Evolutionary conservation across 2,888 invertebrate genomes (phyloP), one percentile per base, ranked within the genome.

Genomic region (Conistra vaccinii): DNA sequence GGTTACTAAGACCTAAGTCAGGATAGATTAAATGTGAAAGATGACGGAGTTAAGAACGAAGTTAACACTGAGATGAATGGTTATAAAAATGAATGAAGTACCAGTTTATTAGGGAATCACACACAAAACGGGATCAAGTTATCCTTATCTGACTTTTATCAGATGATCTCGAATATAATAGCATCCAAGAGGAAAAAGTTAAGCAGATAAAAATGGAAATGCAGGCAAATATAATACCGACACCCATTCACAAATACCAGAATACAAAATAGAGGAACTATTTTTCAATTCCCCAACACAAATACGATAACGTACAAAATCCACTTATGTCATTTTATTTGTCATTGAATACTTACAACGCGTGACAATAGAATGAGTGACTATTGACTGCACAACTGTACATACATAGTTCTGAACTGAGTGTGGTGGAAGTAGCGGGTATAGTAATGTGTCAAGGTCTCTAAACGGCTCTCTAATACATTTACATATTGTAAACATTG

Each of bases 281-380:
- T 67, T 66, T 76, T 77, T 75, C 68, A 82, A 82, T 78, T 67
- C 63, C 32, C 66, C 29, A 57, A 66, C 58, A 84, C 51, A 71
- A 75, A 76, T 29, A 71, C 70, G 57, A 67, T 73, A 74, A 32
- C 69, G 76, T 74, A 81, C 39, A 66, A 76, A 86, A 85, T 88
- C 80, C 86, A 87, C 86, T 87, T 86, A 86, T 81, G 80, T 76
- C 73, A 81, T 81, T 81, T 85, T 81, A 73, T 84, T 81, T 80
- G 85, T 80, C 83, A 87, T 81, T 86, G 86, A 81, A 80, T 69
- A 78, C 74, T 68, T 74, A 69, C 14, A 42, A 42, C 76, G 53
- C 66, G 71, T 57, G 61, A 84, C 87, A 88, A 85, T 85, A 75
- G 78, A 75, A 76, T 81, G 77, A 80, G 29, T 77, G 78, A 69